Evolutionary conservation across 2,113 vertebrate genomes (phyloP).

Genomic region (Cisticola juncidis): DNA sequence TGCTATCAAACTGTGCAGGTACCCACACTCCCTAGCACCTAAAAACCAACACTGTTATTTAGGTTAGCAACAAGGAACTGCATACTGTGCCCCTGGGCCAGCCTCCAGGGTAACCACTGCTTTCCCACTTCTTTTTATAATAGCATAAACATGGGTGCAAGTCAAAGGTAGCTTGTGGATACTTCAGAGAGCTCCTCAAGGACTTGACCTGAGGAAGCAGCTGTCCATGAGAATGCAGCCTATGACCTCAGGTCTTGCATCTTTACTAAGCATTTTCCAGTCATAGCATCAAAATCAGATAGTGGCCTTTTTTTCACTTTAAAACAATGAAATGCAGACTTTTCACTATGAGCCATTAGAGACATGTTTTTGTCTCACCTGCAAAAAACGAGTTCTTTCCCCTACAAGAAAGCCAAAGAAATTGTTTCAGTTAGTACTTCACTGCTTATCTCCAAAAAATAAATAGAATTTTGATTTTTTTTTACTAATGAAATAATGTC

Average conservation of each 20-base stretch:
- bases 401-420: not conserved
- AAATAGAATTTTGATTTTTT: fast-evolving
- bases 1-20: not conserved
- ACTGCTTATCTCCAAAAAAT: not conserved
- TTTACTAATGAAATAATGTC: not conserved
- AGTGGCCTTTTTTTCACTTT: not conserved
- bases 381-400: not conserved
- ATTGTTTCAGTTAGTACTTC: not conserved
- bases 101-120: not conserved
- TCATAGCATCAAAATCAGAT: not conserved
- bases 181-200: not conserved
- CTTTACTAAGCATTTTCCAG: not conserved
- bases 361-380: not conserved
- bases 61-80: not conserved
- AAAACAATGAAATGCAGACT: not conserved
- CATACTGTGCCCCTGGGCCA: not conserved
- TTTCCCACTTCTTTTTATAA: not conserved
- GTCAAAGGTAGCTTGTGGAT: not conserved
- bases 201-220: not conserved
- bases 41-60: not conserved
- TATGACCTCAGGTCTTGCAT: not conserved
- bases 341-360: not conserved
- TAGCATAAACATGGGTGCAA: not conserved
- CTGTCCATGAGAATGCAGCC: not conserved
- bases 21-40: not conserved